Conservation (phyloP, 2,113 vertebrate species). For the Pelvicachromis taeniatus region DNA sequence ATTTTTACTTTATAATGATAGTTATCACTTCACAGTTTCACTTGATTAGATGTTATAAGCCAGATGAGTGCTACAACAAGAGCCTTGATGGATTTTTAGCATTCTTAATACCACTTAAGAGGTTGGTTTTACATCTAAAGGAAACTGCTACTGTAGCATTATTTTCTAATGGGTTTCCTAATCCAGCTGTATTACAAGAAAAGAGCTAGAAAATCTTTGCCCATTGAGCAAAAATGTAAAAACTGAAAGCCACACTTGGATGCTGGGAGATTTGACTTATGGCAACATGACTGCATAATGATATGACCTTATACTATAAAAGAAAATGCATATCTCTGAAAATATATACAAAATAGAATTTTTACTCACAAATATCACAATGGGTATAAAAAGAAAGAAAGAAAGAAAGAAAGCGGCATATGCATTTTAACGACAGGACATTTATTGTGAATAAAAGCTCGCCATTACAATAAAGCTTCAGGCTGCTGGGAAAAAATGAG, state of each 20-base stretch:
- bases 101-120: background rate
- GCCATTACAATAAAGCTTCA: slow-evolving; percentile 78
- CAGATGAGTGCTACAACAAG: no score
- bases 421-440: slow-evolving; percentile 56
- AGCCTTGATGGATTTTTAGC: background rate
- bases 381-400: background rate
- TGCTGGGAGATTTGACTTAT: background rate
- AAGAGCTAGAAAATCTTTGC: background rate
- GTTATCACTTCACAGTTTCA: no score
- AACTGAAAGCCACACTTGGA: background rate
- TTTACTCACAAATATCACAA: background rate
- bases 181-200: background rate
- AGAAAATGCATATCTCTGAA: background rate
- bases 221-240: background rate
- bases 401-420: background rate
- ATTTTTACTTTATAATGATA: no score
- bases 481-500: slow-evolving; percentile 68
- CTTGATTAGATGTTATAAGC: no score
- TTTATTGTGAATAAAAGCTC: slow-evolving; percentile 89
- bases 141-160: background rate
- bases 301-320: background rate
- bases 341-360: background rate
- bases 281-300: background rate
- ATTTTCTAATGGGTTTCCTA: background rate
- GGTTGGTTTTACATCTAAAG: background rate